Evolutionary conservation across 2,888 invertebrate species (phyloP).

Genomic region (Tinea pellionella): DNA sequence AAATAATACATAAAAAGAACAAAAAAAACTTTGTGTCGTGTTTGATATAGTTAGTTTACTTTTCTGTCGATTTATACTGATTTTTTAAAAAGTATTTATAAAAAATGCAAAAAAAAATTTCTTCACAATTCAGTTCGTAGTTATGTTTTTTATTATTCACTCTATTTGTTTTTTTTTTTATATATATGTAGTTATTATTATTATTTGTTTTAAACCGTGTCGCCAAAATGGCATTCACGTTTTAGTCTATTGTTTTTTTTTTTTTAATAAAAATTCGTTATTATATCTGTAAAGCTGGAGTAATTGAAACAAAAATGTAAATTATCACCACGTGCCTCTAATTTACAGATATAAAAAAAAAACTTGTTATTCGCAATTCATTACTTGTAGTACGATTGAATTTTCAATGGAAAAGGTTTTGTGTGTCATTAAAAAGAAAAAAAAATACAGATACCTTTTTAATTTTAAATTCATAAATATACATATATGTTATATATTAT

Average conservation of each 20-base stretch:
- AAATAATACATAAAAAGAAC: background rate
- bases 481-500: too few species aligned
- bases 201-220: background rate
- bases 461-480: too few species aligned
- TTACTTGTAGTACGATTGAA: background rate
- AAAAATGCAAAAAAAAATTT: slow-evolving; percentile 47
- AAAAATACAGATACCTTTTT: too few species aligned
- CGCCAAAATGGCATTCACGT: background rate
- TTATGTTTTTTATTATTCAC: background rate
- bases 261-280: background rate
- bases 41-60: slow-evolving; percentile 54
- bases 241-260: background rate
- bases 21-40: slow-evolving; percentile 42
- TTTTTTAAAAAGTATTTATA: slow-evolving; percentile 40
- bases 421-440: too few species aligned
- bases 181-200: slow-evolving; percentile 6
- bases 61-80: slow-evolving; percentile 61
- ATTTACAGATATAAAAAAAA: slow-evolving; percentile 5
- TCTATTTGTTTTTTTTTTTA: background rate
- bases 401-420: too few species aligned
- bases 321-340: slow-evolving; percentile 1
- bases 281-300: slow-evolving; percentile 1
- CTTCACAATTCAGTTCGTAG: slow-evolving; percentile 28
- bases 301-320: background rate
- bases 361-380: background rate